Evolutionary conservation across 2,888 invertebrate genomes (phyloP).

Genomic region (Caprella mutica): DNA sequence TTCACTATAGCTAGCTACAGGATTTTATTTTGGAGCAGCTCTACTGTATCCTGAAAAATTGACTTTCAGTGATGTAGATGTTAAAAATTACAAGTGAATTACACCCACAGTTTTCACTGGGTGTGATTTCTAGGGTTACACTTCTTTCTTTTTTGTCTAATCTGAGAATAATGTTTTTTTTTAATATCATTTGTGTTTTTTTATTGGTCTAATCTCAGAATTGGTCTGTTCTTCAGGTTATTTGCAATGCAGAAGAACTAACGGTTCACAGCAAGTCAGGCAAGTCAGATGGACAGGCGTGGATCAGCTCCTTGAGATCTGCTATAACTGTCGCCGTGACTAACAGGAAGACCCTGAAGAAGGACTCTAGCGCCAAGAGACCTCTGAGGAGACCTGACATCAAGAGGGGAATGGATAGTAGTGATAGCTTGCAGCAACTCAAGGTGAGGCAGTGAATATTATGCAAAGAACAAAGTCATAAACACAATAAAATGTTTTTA

Average conservation of each 20-base stretch:
- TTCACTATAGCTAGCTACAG: too few relatives aligned
- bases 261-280: conserved; percentile 18
- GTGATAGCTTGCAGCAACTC: conserved; percentile 1
- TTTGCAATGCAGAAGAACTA: conserved; percentile 24
- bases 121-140: too few relatives aligned
- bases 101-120: too few relatives aligned
- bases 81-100: too few relatives aligned
- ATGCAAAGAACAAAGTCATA: too few relatives aligned
- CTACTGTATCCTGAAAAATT: too few relatives aligned
- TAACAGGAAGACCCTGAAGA: conserved; percentile 18
- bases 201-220: not conserved
- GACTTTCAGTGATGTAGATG: too few relatives aligned
- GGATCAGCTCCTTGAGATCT: conserved; percentile 16
- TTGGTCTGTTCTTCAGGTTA: conserved; percentile 7
- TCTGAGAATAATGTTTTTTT: too few relatives aligned
- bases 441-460: too few relatives aligned
- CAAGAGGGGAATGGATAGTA: not conserved
- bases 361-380: conserved; percentile 24
- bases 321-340: conserved; percentile 11
- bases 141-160: too few relatives aligned
- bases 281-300: conserved; percentile 8
- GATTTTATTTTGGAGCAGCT: too few relatives aligned
- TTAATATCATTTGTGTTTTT: not conserved
- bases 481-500: too few relatives aligned
- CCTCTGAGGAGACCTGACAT: conserved; percentile 19